Conservation (phyloP, 2,797 vertebrate genomes). For the Megaceryle alcyon region DNA sequence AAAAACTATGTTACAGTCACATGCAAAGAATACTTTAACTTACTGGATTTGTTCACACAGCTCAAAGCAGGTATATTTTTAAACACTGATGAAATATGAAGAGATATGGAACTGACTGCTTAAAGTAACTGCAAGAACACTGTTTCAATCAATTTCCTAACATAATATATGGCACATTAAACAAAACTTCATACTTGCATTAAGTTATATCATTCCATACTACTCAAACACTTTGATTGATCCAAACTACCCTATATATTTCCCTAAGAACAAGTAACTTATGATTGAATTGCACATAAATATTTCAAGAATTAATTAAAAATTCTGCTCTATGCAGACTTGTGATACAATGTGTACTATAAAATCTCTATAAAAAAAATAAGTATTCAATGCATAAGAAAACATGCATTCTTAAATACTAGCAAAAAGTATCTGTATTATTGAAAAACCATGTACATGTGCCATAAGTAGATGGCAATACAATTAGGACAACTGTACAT, state of each 20-base stretch:
- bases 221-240: neutral
- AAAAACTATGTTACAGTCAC: neutral
- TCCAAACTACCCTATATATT: neutral
- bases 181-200: neutral
- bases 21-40: neutral
- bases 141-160: neutral
- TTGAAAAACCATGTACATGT: accelerated
- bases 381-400: neutral
- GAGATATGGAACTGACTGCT: neutral
- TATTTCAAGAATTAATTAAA: too few relatives aligned
- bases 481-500: neutral
- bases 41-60: neutral
- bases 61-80: neutral
- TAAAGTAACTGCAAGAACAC: neutral
- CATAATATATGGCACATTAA: neutral
- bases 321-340: too few relatives aligned
- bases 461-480: neutral
- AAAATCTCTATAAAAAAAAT: neutral
- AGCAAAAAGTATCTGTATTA: neutral
- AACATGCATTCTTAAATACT: neutral
- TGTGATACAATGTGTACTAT: neutral
- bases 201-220: neutral
- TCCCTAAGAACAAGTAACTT: neutral
- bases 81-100: neutral
- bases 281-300: neutral